These are phyloP conservation scores for Gavia stellata DNA, from an alignment of 2,113 vertebrate species.

Conservation along the genomic window DNA sequence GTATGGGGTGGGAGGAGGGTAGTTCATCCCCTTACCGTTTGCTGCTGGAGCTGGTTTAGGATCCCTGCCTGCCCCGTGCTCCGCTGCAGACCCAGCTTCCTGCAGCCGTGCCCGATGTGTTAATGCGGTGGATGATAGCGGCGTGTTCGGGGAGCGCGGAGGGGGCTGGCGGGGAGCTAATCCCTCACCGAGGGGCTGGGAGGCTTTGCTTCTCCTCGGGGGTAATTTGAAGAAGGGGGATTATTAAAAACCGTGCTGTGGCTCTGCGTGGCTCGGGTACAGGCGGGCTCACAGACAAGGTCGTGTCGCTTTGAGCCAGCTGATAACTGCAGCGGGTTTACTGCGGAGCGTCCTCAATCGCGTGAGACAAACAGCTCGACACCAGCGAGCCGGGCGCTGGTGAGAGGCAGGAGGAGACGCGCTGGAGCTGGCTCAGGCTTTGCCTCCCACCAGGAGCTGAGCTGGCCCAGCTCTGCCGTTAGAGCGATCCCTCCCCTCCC, in stretches of 20 bases:
- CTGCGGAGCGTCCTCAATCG: background rate
- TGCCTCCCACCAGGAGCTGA: background rate
- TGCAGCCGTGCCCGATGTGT: background rate
- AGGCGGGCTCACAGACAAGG: too few species aligned
- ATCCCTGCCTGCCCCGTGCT: background rate
- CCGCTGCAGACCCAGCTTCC: background rate
- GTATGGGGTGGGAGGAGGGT: rapidly evolving
- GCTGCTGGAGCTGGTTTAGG: background rate
- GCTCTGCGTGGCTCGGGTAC: background rate
- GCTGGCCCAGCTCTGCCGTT: background rate
- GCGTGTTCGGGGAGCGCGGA: background rate
- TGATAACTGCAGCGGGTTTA: background rate
- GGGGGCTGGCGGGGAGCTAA: background rate
- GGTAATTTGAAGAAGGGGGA: background rate
- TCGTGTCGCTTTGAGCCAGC: background rate
- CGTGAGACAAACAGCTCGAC: background rate
- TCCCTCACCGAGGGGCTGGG: rapidly evolving
- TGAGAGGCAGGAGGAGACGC: background rate
- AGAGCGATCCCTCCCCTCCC: background rate
- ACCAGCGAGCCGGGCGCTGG: background rate
- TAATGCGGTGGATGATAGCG: background rate
- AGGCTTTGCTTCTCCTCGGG: background rate
- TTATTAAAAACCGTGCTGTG: background rate
- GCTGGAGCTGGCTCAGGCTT: background rate
- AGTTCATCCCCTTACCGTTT: background rate